phyloP scores from a whole-genome alignment of 1,140 invertebrate genomes.

The Meloidogyne exigua region DNA sequence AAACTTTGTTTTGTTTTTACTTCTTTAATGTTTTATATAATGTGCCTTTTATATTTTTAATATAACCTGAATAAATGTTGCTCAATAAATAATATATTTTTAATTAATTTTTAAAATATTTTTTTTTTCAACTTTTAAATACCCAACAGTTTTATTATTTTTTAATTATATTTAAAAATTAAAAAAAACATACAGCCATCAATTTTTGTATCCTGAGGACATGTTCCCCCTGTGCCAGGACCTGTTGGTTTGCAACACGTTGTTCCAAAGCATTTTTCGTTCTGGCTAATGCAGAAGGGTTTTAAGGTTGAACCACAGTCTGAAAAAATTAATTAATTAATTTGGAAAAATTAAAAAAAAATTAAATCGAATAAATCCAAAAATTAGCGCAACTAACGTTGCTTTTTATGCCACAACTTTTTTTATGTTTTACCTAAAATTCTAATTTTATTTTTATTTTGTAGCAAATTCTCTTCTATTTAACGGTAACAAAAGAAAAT shows the following conservation, averaged over 20 bases:
- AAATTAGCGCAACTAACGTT: too few relatives aligned
- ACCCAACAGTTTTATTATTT: background rate
- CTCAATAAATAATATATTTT: background rate
- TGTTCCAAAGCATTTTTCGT: background rate
- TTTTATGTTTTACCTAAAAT: too few relatives aligned
- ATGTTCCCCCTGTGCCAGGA: background rate
- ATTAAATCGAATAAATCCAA: background rate
- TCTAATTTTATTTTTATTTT: too few relatives aligned
- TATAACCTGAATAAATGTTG: background rate
- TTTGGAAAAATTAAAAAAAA: background rate
- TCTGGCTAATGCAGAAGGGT: background rate
- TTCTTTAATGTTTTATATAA: too few relatives aligned
- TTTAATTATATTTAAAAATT: background rate
- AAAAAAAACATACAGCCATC: background rate
- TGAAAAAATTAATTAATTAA: background rate
- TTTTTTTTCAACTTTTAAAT: background rate
- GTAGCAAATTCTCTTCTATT: too few relatives aligned
- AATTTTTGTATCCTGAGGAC: background rate
- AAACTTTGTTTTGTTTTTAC: background rate
- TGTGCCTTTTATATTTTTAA: conserved; percentile 5
- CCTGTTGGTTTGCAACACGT: background rate
- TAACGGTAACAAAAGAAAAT: too few relatives aligned
- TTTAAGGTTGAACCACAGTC: background rate
- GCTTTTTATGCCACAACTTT: too few relatives aligned
- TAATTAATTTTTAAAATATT: background rate